phyloP scores from a whole-genome alignment of 1,140 invertebrate species.

The Anoplophora glabripennis region DNA sequence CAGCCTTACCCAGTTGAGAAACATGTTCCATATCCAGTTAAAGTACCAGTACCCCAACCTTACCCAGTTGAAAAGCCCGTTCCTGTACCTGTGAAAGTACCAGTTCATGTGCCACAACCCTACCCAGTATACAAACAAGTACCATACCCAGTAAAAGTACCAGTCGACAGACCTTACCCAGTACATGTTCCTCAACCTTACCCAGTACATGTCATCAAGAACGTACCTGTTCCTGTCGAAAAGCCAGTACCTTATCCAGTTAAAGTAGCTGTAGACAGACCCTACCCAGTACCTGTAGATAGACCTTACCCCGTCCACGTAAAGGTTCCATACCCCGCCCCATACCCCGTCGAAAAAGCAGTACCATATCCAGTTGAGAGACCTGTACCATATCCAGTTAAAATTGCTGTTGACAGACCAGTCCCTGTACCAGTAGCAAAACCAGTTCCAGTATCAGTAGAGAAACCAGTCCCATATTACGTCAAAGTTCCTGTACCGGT shows the following conservation, averaged over 20 bases:
- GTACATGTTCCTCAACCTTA: constrained; percentile 60
- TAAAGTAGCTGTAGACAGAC: constrained; percentile 45
- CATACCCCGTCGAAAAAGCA: constrained; percentile 20
- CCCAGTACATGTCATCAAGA: constrained; percentile 27
- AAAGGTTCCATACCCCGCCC: constrained; percentile 40
- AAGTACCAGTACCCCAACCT: constrained; percentile 30
- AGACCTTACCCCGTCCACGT: constrained; percentile 50
- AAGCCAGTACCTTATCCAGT: constrained; percentile 54
- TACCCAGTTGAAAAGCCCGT: constrained; percentile 31
- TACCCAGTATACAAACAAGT: constrained; percentile 32
- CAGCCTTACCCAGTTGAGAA: constrained; percentile 56
- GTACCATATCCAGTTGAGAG: constrained; percentile 27
- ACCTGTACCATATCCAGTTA: constrained; percentile 20
- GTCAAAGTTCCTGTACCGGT: constrained; percentile 66
- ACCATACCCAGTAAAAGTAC: constrained; percentile 56
- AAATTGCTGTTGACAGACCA: constrained; percentile 23
- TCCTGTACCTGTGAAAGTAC: constrained; percentile 24
- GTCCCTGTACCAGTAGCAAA: constrained; percentile 50
- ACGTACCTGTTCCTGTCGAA: constrained; percentile 60
- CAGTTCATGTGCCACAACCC: constrained; percentile 29
- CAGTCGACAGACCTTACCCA: constrained; percentile 54
- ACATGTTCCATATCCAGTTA: constrained; percentile 26
- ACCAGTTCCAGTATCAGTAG: constrained; percentile 50
- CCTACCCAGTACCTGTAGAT: constrained; percentile 21
- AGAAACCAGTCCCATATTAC: constrained; percentile 60